Percentiles rank a stretch among this genome's conserved stretches.
Conservation (phyloP, 2,888 invertebrate species). For the Entomobrya multifasciata region DNA sequence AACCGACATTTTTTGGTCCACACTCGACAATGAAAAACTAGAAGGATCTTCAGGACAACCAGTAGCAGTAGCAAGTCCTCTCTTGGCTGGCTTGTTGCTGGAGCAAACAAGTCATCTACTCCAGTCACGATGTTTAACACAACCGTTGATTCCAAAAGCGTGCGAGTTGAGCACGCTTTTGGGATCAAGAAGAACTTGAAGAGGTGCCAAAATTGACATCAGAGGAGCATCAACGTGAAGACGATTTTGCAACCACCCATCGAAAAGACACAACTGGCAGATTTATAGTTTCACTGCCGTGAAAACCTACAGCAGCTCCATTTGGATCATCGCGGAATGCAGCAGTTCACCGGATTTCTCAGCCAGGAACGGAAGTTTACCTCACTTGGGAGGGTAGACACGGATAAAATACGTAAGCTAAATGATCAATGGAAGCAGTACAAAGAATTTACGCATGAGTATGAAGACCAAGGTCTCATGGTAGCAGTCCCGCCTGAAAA, state of each 20-base stretch:
- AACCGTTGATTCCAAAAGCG: not conserved
- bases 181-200: not conserved
- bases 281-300: not conserved
- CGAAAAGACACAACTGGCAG: not conserved
- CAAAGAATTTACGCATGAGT: not conserved
- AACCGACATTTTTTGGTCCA: not conserved
- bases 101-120: not conserved
- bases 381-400: too few species aligned
- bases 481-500: not conserved
- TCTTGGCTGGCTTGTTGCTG: conserved; percentile 5
- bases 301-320: not conserved
- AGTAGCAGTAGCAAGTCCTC: not conserved
- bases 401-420: not conserved
- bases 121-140: not conserved
- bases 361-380: not conserved
- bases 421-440: not conserved
- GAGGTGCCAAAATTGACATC: not conserved
- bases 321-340: not conserved
- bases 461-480: conserved; percentile 2
- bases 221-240: not conserved
- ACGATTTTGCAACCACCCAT: not conserved
- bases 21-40: not conserved
- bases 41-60: not conserved
- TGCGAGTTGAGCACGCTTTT: not conserved
- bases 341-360: not conserved